These are phyloP conservation scores for Dicyema japonicum DNA, from an alignment of 1,140 invertebrate species.

Conservation along the genomic window DNA sequence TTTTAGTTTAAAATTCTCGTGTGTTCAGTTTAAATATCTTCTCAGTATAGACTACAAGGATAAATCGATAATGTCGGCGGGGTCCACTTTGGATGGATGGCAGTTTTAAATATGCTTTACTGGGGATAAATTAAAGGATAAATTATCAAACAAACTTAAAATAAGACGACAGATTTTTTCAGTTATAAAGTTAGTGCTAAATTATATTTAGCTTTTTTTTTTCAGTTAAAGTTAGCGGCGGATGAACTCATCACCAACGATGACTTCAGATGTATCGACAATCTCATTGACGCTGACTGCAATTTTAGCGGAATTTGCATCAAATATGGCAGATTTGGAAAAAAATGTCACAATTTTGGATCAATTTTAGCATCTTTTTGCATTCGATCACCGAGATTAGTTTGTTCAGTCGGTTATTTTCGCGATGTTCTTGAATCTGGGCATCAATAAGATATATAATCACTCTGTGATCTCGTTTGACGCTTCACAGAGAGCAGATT, in stretches of 20 bases:
- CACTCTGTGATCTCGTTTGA: slow-evolving; percentile 45
- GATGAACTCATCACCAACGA: background rate
- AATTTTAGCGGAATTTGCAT: slow-evolving; percentile 14
- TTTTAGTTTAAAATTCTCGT: too few relatives aligned
- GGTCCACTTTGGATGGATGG: too few relatives aligned
- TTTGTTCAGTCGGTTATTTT: slow-evolving; percentile 51
- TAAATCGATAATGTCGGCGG: too few relatives aligned
- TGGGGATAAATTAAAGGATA: too few relatives aligned
- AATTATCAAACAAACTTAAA: too few relatives aligned
- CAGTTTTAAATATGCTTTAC: too few relatives aligned
- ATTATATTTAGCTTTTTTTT: too few relatives aligned
- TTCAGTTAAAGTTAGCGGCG: too few relatives aligned
- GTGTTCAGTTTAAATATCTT: too few relatives aligned
- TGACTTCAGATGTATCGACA: background rate
- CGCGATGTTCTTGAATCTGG: slow-evolving; percentile 38
- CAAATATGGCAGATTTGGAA: slow-evolving; percentile 7
- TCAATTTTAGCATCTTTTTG: slow-evolving; percentile 41
- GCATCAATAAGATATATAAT: slow-evolving; percentile 42
- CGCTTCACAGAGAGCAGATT: slow-evolving; percentile 44
- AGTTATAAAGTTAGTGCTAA: too few relatives aligned
- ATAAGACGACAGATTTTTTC: too few relatives aligned
- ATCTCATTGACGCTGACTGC: slow-evolving; percentile 9
- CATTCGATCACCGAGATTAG: slow-evolving; percentile 40
- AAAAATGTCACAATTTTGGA: slow-evolving; percentile 1
- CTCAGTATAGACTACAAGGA: too few relatives aligned